Evolutionary conservation across 2,888 invertebrate genomes (phyloP).

Genomic region (Venustoraphidia nigricollis): DNA sequence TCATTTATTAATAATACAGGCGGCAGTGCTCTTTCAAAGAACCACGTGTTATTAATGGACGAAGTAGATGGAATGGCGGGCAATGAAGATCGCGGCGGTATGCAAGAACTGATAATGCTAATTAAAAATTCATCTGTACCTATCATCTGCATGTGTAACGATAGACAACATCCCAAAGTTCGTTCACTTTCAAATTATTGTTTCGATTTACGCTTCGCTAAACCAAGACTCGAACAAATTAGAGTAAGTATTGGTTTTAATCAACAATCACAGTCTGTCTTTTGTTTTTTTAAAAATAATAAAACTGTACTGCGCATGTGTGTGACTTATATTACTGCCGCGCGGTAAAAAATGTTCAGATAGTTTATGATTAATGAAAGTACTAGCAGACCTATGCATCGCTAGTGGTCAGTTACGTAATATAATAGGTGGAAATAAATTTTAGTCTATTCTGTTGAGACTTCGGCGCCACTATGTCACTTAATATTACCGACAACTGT

Average conservation of each 20-base stretch:
- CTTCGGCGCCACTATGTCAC: no score
- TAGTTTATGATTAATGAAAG: no score
- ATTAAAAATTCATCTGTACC: conserved; percentile 82
- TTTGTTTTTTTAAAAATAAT: background rate
- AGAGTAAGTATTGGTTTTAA: conserved; percentile 36
- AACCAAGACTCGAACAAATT: conserved; percentile 81
- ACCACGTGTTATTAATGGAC: conserved; percentile 96
- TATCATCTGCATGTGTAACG: conserved; percentile 96
- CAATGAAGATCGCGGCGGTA: conserved; percentile 94
- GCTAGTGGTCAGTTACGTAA: no score
- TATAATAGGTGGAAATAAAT: no score
- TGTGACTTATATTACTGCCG: background rate
- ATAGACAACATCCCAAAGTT: conserved; percentile 85
- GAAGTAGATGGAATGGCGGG: conserved; percentile 99
- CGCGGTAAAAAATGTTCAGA: no score
- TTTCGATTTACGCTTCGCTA: conserved; percentile 75
- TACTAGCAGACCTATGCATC: no score
- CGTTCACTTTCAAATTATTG: conserved; percentile 85
- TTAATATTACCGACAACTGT: no score
- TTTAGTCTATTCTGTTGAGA: no score
- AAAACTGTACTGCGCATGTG: background rate
- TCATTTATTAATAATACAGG: conserved; percentile 16
- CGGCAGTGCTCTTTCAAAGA: conserved; percentile 33
- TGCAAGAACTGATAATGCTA: conserved; percentile 82
- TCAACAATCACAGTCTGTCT: no score